Evolutionary conservation across 2,888 invertebrate species (phyloP), one percentile per base, ranked within the genome.

Genomic region (Melanotus villosus): DNA sequence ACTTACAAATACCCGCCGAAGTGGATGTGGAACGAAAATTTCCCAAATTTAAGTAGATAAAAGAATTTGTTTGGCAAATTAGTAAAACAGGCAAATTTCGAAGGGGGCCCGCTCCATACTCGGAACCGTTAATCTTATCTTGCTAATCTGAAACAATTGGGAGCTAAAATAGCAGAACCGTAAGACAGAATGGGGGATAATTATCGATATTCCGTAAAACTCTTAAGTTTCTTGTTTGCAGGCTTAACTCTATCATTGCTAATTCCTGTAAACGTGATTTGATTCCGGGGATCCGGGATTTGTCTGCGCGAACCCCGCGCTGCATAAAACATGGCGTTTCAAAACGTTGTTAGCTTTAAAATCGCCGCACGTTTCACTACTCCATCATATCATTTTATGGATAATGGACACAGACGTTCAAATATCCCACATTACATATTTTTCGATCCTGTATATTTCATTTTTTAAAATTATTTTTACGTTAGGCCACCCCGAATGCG

Each of bases 241-340:
- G 67, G 70, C 74, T 73, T 73, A 74, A 75, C 75, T 76, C 72
- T 72, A 76, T 76, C 76, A 75, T 72, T 73, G 72, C 68, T 75
- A 75, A 76, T 75, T 74, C 74, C 68, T 56, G 72, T 70, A 74
- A 75, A 75, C 74, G 74, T 74, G 76, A 74, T 74, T 73, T 70
- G 70, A 65, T 72, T 67, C 65, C 54, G 67, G 62, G 69, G 65
- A 73, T 75, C 67, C 68, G 64, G 76, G 75, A 75, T 75, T 76
- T 76, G 76, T 75, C 72, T 65, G 54, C 52, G 41, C 66, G 54
- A 72, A 50, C 9, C 67, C 69, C 72, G 74, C 58, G 57, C 70
- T 76, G 76, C 76, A 76, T 76, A 76, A 76, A 76, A 76, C 75
- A 76, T 76, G 66, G 69, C 68, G 70, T 69, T 67, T 58, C 38